Base-by-base conservation (phyloP, 1,140 invertebrate genomes). In the Cephus cinctus region DNA sequence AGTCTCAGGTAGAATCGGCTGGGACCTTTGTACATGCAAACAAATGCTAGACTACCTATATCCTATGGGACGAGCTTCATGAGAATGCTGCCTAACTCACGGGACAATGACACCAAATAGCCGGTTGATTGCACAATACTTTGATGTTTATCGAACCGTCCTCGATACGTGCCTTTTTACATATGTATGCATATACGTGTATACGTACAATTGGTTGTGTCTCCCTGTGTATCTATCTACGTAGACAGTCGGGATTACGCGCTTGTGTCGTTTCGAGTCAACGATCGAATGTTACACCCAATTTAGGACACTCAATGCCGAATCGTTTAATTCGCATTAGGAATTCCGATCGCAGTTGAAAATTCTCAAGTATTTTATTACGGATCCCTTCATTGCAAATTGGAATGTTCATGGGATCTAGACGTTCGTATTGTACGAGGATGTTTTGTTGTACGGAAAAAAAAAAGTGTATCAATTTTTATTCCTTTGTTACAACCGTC, bases 81-180 rank as follows among this genome's bases (percentile, higher is more conserved):
- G 62, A 60, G 62, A 55, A 56, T 53, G 58, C 50, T 59, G 58
- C 62, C 53, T 54, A 69, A 67, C 60, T 66, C 57, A 63, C 61
- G 65, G 58, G 56, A 71, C 69, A 71, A 71, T 71, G 69, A 71
- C 69, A 71, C 67, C 69, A 71, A 71, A 71, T 71, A 71, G 66
- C 66, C 69, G 69, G 69, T 70, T 71, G 69, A 71, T 71, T 71
- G 69, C 69, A 71, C 69, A 71, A 71, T 71, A 70, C 65, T 63
- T 54, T 48, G 67, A 70, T 71, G 69, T 70, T 70, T 71, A 71
- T 71, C 69, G 69, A 71, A 59, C 67, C 67, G 70, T 70, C 69
- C 70, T 71, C 67, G 66, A 63, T 63, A 66, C 62, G 52, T 66
- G 56, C 59, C 60, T 66, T 44, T 61, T 19, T 23, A 31, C 12